A percentile compares a stretch with the other conserved stretches of the same genome.
These are phyloP conservation scores for Microchirus variegatus DNA, from an alignment of 2,797 vertebrate species.

Conservation along the genomic window DNA sequence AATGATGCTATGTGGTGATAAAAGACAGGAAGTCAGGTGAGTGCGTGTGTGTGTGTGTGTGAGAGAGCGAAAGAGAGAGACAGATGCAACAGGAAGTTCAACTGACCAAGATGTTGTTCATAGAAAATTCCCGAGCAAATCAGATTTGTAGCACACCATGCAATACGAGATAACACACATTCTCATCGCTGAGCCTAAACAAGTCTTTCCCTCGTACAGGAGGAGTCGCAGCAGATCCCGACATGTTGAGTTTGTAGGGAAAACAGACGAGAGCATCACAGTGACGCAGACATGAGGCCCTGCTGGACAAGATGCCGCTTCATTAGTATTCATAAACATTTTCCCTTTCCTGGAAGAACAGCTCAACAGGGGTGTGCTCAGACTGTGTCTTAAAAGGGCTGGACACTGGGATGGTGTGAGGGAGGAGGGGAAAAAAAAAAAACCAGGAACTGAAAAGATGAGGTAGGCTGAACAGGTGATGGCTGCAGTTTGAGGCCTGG, in stretches of 20 bases:
- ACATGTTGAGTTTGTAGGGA: conserved; percentile 34
- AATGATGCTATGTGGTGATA: too few relatives aligned
- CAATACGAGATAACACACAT: conserved; percentile 4
- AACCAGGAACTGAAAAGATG: conserved; percentile 3
- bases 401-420: conserved; percentile 18
- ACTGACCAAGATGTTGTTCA: conserved; percentile 1
- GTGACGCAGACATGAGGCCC: conserved; percentile 19
- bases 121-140: conserved; percentile 5
- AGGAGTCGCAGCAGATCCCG: conserved; percentile 24
- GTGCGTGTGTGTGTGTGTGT: too few relatives aligned
- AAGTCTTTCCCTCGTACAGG: background rate
- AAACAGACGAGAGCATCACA: conserved; percentile 13
- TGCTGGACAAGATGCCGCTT: conserved; percentile 8
- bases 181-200: background rate
- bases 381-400: conserved; percentile 39
- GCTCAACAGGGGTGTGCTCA: conserved; percentile 43
- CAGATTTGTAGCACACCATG: background rate
- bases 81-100: background rate
- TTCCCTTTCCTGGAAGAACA: conserved; percentile 36
- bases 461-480: background rate
- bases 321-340: conserved; percentile 60
- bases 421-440: conserved; percentile 17
- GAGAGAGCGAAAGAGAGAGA: too few relatives aligned
- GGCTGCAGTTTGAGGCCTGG: too few relatives aligned
- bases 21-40: too few relatives aligned